Evolutionary conservation across 2,113 vertebrate genomes (phyloP), one percentile per base, ranked within the genome.

Genomic region (Symphodus melops): DNA sequence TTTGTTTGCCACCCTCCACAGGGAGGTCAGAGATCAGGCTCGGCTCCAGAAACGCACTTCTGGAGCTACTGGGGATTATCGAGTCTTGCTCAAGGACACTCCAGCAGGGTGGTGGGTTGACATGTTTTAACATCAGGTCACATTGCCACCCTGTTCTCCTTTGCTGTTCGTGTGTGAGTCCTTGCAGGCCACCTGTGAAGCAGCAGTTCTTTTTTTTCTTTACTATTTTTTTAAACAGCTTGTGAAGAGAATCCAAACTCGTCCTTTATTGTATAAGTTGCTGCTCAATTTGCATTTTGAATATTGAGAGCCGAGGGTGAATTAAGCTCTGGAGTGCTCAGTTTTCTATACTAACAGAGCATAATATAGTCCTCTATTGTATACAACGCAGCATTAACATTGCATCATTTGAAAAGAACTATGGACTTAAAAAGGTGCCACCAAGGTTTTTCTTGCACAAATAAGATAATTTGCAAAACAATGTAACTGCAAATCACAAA

Each of bases 21-120:
- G 77, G 59, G 83, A 79, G 88, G 88, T 85, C 85, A 83, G 56
- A 82, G 88, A 83, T 87, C 88, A 61, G 58, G 37, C 57, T 81
- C 36, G 7, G 75, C 77, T 84, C 41, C 56, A 52, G 75, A 65
- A 55, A 44, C 21, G 23, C 39, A 12, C 39, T 28, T 75, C 72
- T 37, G 63, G 67, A 81, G 72, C 84, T 62, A 28, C 58, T 4
- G 51, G 59, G 49, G 71, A 58, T n/a, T 56, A 10, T 2, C 19
- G 42, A 42, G 79, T 72, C 48, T 75, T 81, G 80, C 77, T 72
- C 61, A 62, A 83, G 75, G 77, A 76, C 70, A 82, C 75, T 44
- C 59, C 44, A 69, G 55, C 74, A 78, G 46, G 61, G 72, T 39
- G 68, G 63, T 55, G 28, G 69, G 37, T 57, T 74, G 64, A 68